Base-by-base conservation (phyloP, 35 echinoderm and acorn worm genomes). In the Apostichopus parvimensis region DNA sequence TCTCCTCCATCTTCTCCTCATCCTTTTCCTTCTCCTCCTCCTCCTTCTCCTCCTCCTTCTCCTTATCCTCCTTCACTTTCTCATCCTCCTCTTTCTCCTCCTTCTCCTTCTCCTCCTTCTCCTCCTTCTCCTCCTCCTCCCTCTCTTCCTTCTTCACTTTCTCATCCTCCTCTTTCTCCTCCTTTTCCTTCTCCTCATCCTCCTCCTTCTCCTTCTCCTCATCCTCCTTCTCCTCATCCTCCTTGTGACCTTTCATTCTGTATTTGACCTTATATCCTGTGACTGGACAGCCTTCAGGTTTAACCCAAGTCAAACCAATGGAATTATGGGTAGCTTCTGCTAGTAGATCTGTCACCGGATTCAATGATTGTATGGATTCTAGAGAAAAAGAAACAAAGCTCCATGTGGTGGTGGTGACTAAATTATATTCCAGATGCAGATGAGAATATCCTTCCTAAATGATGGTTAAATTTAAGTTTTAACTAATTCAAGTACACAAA, bases 221-320 rank as follows among this genome's bases (percentile, higher is more conserved):
- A 5, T 18, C 18, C 64, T 68, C 11, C 55, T 68, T 18, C 6
- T 68, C 18, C 3, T 10, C 18, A 18, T 18, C 18, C 64, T 68
- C 11, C 55, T 55, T 53, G 8, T 55, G 9, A 34, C 54, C 52
- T 18, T 82, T 82, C 79, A 82, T 1, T 53, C 18, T 54, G 52
- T 82, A 82, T 34, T 82, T 34, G 3, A 82, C 54, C 7, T 82
- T 82, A 53, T 87, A 87, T 17, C 85, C 85, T 62, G 85, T 87
- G 12, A 87, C 22, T 8, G 25, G n/a, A 25, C 25, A 62, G 59
- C 9, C 57, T 34, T 87, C 85, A 14, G 85, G 85, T 87, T 87
- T 87, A 20, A 65, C 64, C 85, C 85, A 87, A 1, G 57, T 71
- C 57, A 87, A 8, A 87, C 11, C 25, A 12, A 87, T 87, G 85